Base-by-base conservation (phyloP, 2,888 invertebrate species). In the Allygus modestus region DNA sequence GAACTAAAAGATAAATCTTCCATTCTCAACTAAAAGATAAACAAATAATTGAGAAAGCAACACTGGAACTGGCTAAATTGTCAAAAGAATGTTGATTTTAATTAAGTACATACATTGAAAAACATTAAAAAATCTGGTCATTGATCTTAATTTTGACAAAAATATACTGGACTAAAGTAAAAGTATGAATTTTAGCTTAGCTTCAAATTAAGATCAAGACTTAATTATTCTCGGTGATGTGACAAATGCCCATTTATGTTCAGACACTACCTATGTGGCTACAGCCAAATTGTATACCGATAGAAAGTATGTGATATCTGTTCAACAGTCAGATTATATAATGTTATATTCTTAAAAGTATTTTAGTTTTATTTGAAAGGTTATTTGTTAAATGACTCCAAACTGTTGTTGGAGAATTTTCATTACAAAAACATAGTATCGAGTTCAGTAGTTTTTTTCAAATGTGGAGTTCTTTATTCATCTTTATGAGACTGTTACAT, bases 291-390 rank as follows among this genome's bases (percentile, higher is more conserved):
- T 65, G 65, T 65, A 65, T 65, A 65, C 65, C 65, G 28, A 65
- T 65, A 65, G 65, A 65, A 65, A 65, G 31, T 65, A 65, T 65
- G 65, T 65, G 65, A 65, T 65, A 65, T 65, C 65, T 17, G 65
- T 65, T 65, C 31, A 65, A 65, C 65, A 65, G 65, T 65, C 65
- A 65, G 65, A 65, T 65, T 65, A 65, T 65, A 65, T 65, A 31
- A 65, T 65, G 65, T 65, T 65, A 65, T 65, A 65, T 65, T 26
- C 11, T 65, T 65, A 28, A 58, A 65, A 65, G 17, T 65, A 65
- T 65, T 65, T 65, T 65, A 65, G 1, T 65, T 65, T 28, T 65
- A 31, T 65, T 65, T 17, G 7, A 28, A 65, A 65, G 23, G 31
- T 65, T 65, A 65, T 65, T 28, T 31, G 28, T 4, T 2, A 65